Conservation (phyloP, 2,888 invertebrate species). For the Celastrina argiolus region DNA sequence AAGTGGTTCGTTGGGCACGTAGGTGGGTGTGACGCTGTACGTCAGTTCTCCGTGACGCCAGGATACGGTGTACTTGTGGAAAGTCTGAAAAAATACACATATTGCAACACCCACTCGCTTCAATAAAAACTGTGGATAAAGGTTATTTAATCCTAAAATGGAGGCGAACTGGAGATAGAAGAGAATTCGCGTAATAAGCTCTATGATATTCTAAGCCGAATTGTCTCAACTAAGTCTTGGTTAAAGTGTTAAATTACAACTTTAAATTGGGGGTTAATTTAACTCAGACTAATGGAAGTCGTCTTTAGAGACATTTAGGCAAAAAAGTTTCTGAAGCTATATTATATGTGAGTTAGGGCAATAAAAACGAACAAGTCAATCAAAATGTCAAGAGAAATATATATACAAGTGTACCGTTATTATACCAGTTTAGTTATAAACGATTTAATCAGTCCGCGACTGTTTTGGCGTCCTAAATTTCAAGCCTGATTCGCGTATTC, state of each 20-base stretch:
- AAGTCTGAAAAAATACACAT: constrained; percentile 74
- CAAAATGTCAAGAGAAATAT: neutral
- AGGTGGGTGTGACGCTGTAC: constrained; percentile 85
- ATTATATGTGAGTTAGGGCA: neutral
- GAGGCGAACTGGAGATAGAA: no score
- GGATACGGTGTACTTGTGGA: constrained; percentile 83
- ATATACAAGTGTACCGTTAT: neutral
- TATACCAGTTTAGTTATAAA: neutral
- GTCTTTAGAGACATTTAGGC: no score
- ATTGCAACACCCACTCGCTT: no score
- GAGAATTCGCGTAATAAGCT: no score
- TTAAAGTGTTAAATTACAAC: no score
- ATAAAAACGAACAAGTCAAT: neutral
- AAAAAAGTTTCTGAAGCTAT: no score
- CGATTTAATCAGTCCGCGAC: neutral
- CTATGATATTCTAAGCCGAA: no score
- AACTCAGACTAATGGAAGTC: no score
- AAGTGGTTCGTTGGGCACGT: constrained; percentile 84
- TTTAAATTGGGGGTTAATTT: no score
- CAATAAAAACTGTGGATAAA: no score
- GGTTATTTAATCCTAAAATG: no score
- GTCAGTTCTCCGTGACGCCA: constrained; percentile 82
- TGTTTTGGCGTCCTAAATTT: constrained; percentile 1
- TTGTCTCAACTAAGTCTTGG: no score
- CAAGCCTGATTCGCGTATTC: neutral